Evolutionary conservation across 2,888 invertebrate genomes (phyloP).

Genomic region (Pristionchus arcanus): DNA sequence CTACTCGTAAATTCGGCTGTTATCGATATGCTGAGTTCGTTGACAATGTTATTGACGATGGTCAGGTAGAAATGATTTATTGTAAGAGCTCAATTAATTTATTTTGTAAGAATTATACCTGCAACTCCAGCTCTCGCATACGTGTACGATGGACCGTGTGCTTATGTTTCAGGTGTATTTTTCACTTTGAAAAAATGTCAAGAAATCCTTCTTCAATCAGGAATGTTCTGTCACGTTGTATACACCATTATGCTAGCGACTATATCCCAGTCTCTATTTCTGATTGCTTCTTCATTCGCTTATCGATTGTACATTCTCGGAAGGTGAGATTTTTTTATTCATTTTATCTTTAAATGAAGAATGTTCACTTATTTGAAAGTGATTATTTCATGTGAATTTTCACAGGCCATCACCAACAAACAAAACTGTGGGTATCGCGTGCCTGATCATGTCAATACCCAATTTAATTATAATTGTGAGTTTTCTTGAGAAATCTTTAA

Average conservation of each 20-base stretch:
- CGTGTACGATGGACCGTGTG: background rate
- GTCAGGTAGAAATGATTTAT: background rate
- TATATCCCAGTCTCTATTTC: background rate
- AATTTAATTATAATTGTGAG: background rate
- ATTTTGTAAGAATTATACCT: background rate
- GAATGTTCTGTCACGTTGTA: constrained; percentile 19
- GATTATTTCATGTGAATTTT: background rate
- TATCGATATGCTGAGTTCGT: background rate
- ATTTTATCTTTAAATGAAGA: too few species aligned
- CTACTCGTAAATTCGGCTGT: background rate
- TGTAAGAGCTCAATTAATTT: too few species aligned
- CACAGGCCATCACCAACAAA: background rate
- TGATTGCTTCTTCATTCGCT: background rate
- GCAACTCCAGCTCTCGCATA: background rate
- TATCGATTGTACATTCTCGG: background rate
- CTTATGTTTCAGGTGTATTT: background rate
- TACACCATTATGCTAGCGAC: background rate
- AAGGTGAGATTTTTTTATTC: background rate
- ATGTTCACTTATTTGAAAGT: too few species aligned
- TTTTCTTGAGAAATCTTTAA: background rate
- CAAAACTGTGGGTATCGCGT: background rate
- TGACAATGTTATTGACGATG: background rate
- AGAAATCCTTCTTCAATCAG: background rate
- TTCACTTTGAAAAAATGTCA: background rate
- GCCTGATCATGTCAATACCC: background rate